Base-by-base conservation (phyloP, 2,888 invertebrate genomes). In the Amiota communis region DNA sequence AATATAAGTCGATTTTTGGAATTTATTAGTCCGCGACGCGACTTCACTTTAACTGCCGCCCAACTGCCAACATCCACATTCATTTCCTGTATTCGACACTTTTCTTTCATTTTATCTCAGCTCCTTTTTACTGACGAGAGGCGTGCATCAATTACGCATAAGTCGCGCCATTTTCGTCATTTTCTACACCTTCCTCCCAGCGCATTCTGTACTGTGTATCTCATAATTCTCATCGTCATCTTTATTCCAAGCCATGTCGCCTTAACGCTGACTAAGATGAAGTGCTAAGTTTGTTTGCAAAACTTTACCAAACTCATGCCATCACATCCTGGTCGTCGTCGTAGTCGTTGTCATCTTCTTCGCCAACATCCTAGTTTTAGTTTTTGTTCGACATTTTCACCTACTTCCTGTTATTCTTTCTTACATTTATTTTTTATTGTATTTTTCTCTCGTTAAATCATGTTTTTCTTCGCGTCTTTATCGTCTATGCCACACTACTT, bases 241-340 rank as follows among this genome's bases (percentile, higher is more conserved):
- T 20, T 59, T 20, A 20, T 20, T 15, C 59, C n/a, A 59, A 59
- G 20, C 59, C 59, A 20, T 59, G 59, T 59, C 59, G 59, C 59
- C 36, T 36, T 36, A 36, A 36, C 36, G 13, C 63, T 63, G 63
- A 63, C 63, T 63, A 63, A 63, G 63, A 63, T 63, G 63, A 63
- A 63, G 63, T 63, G 63, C 63, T 63, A 63, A 63, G 63, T 63
- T 63, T 63, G 63, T 63, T 63, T 63, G 63, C 46, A 63, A 63
- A 63, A 63, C 63, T 63, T 63, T 63, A 3, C 12, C 63, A 46
- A 12, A 12, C 36, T 63, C 46, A 8, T 46, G 36, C 36, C 36
- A 36, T 36, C 36, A 36, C 36, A 9, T 63, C 17, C 59, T 63
- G 63, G 36, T 46, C 46, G 59, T 20, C 20, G 20, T n/a, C 59